phyloP scores from a whole-genome alignment of 2,113 vertebrate species.

The Perca flavescens region DNA sequence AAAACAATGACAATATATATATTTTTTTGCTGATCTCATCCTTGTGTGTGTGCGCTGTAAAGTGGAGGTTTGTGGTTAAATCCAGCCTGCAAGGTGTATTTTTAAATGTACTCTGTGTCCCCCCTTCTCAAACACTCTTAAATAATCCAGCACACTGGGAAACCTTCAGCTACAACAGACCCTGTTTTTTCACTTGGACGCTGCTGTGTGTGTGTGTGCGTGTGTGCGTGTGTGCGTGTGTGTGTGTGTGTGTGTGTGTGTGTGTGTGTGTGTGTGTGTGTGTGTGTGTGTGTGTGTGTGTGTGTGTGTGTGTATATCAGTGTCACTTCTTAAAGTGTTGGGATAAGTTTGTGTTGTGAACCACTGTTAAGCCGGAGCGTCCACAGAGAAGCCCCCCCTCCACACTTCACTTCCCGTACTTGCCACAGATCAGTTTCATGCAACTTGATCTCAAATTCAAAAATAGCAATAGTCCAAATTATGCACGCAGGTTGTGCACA shows the following conservation, averaged over 20 bases:
- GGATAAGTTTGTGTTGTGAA: slow-evolving; percentile 62
- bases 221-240: too few relatives aligned
- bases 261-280: neutral
- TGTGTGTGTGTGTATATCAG: too few relatives aligned
- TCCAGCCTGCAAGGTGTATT: neutral
- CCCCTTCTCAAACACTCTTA: slow-evolving; percentile 26
- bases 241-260: slow-evolving; percentile 13
- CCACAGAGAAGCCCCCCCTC: slow-evolving; percentile 35
- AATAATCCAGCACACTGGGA: neutral
- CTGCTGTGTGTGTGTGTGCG: neutral
- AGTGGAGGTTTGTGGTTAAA: slow-evolving; percentile 17
- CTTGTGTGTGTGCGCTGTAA: slow-evolving; percentile 43
- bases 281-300: too few relatives aligned
- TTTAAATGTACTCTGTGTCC: neutral
- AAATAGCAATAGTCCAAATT: slow-evolving; percentile 66
- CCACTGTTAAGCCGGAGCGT: slow-evolving; percentile 27
- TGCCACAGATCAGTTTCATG: slow-evolving; percentile 76
- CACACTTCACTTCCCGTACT: slow-evolving; percentile 47
- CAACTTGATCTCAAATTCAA: slow-evolving; percentile 72
- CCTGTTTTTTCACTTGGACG: neutral
- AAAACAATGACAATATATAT: neutral
- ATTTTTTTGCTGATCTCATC: slow-evolving; percentile 25
- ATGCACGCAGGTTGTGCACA: neutral
- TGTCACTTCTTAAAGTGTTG: slow-evolving; percentile 36
- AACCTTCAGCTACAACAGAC: slow-evolving; percentile 13